Percentiles rank a stretch among this genome's conserved stretches.
Evolutionary conservation across 2,113 vertebrate genomes (phyloP).

Genomic region (Zeus faber): DNA sequence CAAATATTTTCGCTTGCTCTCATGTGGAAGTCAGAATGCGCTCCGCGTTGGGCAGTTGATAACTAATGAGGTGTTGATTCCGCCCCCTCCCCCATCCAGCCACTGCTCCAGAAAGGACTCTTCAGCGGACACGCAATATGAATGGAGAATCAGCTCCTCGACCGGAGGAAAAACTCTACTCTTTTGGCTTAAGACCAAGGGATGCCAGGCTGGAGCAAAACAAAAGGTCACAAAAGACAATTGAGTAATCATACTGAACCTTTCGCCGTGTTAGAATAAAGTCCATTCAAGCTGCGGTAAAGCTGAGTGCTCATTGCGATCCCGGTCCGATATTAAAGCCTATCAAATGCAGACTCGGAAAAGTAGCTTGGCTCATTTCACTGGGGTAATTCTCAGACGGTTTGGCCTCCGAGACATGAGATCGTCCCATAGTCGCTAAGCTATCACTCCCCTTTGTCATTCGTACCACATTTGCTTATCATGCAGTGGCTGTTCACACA

Average conservation of each 20-base stretch:
- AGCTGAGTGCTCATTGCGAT: constrained; percentile 36
- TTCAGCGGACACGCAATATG: background rate
- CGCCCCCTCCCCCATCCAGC: constrained; percentile 13
- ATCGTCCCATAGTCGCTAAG: constrained; percentile 15
- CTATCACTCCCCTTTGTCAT: constrained; percentile 45
- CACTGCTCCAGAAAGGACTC: constrained; percentile 15
- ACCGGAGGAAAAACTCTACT: no score
- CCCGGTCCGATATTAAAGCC: constrained; percentile 29
- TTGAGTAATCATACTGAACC: constrained; percentile 22
- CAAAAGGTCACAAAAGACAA: constrained; percentile 43
- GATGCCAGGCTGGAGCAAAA: no score
- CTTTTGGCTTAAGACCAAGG: no score
- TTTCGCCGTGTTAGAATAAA: constrained; percentile 27
- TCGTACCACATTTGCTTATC: constrained; percentile 40
- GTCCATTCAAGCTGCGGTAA: background rate
- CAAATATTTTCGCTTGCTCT: constrained; percentile 1
- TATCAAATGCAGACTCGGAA: constrained; percentile 37
- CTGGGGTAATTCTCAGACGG: constrained; percentile 25
- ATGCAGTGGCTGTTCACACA: constrained; percentile 2
- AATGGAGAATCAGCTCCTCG: constrained; percentile 34
- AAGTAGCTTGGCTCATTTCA: constrained; percentile 45
- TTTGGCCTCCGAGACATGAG: constrained; percentile 34
- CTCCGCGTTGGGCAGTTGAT: constrained; percentile 17
- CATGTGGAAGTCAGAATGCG: constrained; percentile 12
- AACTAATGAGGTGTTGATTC: constrained; percentile 38